Base-by-base conservation (phyloP, 2,797 vertebrate species). In the Acipenser oxyrinchus region DNA sequence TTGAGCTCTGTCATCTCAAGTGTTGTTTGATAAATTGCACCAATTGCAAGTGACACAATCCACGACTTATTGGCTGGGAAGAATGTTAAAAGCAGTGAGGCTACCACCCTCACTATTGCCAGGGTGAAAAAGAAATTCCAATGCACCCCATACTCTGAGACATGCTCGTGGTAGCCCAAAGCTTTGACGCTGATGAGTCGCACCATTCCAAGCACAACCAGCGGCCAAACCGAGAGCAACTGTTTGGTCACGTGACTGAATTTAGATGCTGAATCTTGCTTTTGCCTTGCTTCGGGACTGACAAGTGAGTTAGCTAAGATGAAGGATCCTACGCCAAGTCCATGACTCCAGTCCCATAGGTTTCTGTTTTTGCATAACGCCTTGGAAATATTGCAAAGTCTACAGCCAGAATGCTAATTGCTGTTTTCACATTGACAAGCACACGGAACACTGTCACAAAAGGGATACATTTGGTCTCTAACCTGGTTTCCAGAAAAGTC, bases 61-160 rank as follows among this genome's bases (percentile, higher is more conserved):
- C 93, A 93, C 0, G 91, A 88, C 15, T 73, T 78, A 4, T 58
- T 82, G 51, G 76, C 74, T 3, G 94, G 91, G 18, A 94, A 82
- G 8, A 92, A 0, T 9, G 81, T 70, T 69, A 99, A 74, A 63
- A 98, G 76, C 15, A 89, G 49, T 6, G 95, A 94, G 6, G 92
- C 89, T 60, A 88, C 68, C 18, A 96, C 77, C 79, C 91, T 89
- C 49, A 97, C 91, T 2, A 89, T 69, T 0, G 93, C 90, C 63
- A 99, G 69, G 0, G 95, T 99, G 74, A 99, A 99, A 78, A 99
- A 99, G 68, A 99, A 99, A 78, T 99, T 99, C 97, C 97, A 99
- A 75, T 99, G 95, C 67, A 95, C 76, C 0, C 97, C 97, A 2
- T 99, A 99, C 73, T 99, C 96, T 0, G 91, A 91, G 23, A 93